Evolutionary conservation across 2,113 vertebrate species (phyloP).

Genomic region (Donacobius atricapilla): DNA sequence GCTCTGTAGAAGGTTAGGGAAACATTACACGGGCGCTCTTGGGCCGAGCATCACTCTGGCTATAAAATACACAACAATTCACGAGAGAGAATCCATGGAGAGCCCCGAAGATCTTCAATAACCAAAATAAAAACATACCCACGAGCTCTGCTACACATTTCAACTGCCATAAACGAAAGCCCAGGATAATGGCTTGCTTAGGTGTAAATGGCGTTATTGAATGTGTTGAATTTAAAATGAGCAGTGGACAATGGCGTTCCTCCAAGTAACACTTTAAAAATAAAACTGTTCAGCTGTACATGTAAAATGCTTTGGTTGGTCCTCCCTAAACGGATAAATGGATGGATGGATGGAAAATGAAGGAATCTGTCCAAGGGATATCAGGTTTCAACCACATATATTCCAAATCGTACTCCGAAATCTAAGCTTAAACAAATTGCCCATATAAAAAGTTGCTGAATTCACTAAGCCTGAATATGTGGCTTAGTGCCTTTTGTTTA

Average conservation of each 20-base stretch:
- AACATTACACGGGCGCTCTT: slow-evolving; percentile 1
- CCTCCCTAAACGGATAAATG: not conserved
- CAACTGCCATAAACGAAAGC: slow-evolving; percentile 3
- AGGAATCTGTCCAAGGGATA: slow-evolving; percentile 28
- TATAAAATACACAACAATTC: not conserved
- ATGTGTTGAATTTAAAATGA: not conserved
- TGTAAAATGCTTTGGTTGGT: slow-evolving; percentile 21
- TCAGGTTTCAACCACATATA: slow-evolving; percentile 29
- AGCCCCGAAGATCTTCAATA: not conserved
- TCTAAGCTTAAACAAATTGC: slow-evolving; percentile 52
- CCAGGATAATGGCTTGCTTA: not conserved
- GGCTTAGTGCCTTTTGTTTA: slow-evolving; percentile 58
- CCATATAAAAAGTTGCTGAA: slow-evolving; percentile 42
- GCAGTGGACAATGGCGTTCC: not conserved
- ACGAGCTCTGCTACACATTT: not conserved
- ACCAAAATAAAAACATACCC: not conserved
- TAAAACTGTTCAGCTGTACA: slow-evolving; percentile 11
- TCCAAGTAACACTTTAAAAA: slow-evolving; percentile 17
- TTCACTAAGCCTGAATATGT: slow-evolving; percentile 14
- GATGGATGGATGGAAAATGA: not conserved
- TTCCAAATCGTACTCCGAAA: not conserved
- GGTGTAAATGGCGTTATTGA: not conserved
- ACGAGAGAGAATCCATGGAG: not conserved
- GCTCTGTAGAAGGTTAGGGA: slow-evolving; percentile 39
- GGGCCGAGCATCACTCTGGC: slow-evolving; percentile 12